Conservation (phyloP, 2,888 invertebrate species). For the Rosalia funebris region DNA sequence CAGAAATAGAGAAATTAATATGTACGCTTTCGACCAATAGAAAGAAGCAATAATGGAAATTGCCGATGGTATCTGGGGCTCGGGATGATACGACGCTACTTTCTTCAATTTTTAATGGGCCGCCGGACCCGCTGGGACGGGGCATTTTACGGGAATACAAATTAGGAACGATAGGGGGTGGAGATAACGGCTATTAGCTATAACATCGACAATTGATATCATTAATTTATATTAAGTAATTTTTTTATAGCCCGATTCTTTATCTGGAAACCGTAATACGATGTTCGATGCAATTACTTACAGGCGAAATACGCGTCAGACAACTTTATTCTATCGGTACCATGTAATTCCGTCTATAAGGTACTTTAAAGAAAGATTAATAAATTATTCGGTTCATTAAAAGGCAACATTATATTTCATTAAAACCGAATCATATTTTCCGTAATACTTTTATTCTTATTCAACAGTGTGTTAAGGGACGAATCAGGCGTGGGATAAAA, state of each 20-base stretch:
- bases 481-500: no score
- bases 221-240: background rate
- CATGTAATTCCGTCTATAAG: no score
- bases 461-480: no score
- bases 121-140: background rate
- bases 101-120: constrained; percentile 45
- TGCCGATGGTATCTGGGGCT: constrained; percentile 46
- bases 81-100: constrained; percentile 47
- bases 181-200: background rate
- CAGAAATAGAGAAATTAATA: background rate
- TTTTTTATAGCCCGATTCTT: background rate
- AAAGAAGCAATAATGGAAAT: constrained; percentile 44
- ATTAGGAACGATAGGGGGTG: background rate
- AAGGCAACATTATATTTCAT: no score
- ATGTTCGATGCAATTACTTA: background rate
- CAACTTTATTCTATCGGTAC: no score
- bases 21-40: background rate
- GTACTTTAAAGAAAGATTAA: no score
- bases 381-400: no score
- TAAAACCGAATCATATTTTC: no score
- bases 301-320: background rate
- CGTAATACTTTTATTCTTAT: no score
- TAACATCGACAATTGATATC: background rate
- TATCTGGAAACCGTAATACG: background rate
- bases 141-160: background rate